Evolutionary conservation across 2,888 invertebrate species (phyloP).

Genomic region (Furcula furcula): DNA sequence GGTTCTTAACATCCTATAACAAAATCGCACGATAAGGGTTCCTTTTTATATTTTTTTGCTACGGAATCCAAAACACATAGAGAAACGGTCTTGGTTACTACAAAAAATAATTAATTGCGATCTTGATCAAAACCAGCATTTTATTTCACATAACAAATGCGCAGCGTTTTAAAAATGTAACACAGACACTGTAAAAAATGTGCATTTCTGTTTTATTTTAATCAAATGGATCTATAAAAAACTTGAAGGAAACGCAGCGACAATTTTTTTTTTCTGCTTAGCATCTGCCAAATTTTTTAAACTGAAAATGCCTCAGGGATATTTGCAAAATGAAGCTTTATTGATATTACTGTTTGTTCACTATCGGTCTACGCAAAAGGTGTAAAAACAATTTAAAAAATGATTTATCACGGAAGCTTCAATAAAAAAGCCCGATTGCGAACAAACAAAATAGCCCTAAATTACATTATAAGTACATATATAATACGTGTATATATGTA

Average conservation of each 20-base stretch:
- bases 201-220: neutral
- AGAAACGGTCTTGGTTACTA: no score
- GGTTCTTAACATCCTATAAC: no score
- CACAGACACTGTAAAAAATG: slow-evolving; percentile 5
- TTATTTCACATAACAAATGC: neutral
- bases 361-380: slow-evolving; percentile 15
- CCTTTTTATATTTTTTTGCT: no score
- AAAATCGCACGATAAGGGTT: no score
- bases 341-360: slow-evolving; percentile 14
- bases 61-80: no score
- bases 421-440: no score
- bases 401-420: slow-evolving; percentile 35
- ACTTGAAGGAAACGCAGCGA: neutral
- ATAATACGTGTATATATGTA: no score
- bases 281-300: slow-evolving; percentile 8
- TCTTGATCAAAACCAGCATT: no score
- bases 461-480: no score
- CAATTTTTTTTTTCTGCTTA: neutral
- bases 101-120: no score
- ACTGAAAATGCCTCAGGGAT: slow-evolving; percentile 7
- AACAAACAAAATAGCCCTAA: no score
- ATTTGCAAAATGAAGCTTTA: slow-evolving; percentile 8
- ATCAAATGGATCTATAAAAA: neutral
- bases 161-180: neutral
- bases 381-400: slow-evolving; percentile 27